A percentile compares a stretch with the other conserved stretches of the same genome.
These are phyloP conservation scores for Epizoanthus illoricatus DNA, from an alignment of 92 coral and sea anemone genomes.

Conservation along the genomic window DNA sequence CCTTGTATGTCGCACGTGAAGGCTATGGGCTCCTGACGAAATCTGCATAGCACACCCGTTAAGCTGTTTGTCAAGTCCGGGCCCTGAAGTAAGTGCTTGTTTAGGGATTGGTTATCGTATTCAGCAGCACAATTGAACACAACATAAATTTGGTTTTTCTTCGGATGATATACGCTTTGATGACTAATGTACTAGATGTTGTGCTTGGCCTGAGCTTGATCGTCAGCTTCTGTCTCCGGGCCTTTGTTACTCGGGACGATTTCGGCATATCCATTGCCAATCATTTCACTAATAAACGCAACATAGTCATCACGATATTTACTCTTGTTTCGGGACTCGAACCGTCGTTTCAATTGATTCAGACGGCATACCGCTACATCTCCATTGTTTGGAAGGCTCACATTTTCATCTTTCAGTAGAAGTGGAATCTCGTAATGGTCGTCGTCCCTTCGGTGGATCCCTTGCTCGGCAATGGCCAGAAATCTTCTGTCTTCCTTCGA, in stretches of 20 bases:
- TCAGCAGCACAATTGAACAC: constrained; percentile 57
- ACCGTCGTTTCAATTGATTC: constrained; percentile 42
- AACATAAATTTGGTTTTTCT: constrained; percentile 55
- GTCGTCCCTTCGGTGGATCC: constrained; percentile 51
- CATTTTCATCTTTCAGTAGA: constrained; percentile 38
- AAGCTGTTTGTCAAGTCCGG: constrained; percentile 67
- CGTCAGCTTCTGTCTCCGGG: constrained; percentile 6
- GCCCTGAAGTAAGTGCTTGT: constrained; percentile 66
- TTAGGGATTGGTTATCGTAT: constrained; percentile 47
- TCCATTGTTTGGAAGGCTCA: constrained; percentile 49
- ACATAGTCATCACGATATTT: constrained; percentile 57
- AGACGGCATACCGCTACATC: constrained; percentile 43
- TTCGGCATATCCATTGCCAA: constrained; percentile 46
- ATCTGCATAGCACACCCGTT: constrained; percentile 55
- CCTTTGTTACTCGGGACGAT: constrained; percentile 11
- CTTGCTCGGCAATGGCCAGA: constrained; percentile 42
- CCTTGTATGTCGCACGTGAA: constrained; percentile 61
- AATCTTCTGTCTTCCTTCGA: constrained; percentile 56
- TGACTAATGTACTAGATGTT: constrained; percentile 46
- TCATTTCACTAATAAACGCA: constrained; percentile 46
- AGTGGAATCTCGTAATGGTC: constrained; percentile 54
- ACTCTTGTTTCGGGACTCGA: constrained; percentile 8
- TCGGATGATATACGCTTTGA: constrained; percentile 61
- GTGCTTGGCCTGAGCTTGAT: not conserved
- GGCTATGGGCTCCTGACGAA: constrained; percentile 47